These are phyloP conservation scores for Aphelinus atriplicis DNA, from an alignment of 1,140 invertebrate species.

Conservation along the genomic window DNA sequence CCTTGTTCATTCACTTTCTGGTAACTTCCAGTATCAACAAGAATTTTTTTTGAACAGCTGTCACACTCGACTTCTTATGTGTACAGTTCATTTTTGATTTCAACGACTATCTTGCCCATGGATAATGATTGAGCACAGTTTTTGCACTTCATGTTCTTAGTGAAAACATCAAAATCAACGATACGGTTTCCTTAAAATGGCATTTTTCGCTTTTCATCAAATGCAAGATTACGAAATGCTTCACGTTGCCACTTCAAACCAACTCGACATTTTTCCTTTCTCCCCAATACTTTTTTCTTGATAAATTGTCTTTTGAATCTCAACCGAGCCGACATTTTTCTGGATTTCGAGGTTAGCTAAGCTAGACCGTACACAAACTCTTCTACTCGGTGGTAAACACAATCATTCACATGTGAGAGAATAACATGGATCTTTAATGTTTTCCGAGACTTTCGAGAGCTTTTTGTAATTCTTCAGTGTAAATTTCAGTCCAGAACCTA, in stretches of 20 bases:
- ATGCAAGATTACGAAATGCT: no score
- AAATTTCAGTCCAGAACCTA: no score
- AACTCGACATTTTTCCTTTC: not conserved
- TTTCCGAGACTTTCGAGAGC: no score
- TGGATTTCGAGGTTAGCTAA: no score
- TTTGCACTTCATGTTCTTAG: not conserved
- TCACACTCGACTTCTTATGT: no score
- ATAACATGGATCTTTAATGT: no score
- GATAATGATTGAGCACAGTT: not conserved
- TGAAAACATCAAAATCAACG: no score
- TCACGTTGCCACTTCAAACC: not conserved
- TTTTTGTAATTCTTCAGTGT: no score
- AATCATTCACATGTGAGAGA: no score
- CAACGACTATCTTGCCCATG: not conserved
- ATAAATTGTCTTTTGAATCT: not conserved
- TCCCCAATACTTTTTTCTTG: not conserved
- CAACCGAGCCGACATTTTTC: not conserved
- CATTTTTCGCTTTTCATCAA: not conserved
- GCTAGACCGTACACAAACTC: no score
- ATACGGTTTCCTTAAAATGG: not conserved
- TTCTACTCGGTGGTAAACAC: no score
- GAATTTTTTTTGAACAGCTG: not conserved
- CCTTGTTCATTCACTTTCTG: not conserved
- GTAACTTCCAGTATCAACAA: not conserved
- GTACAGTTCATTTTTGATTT: not conserved